Conservation (phyloP, 2,113 vertebrate species). For the Gavia stellata region DNA sequence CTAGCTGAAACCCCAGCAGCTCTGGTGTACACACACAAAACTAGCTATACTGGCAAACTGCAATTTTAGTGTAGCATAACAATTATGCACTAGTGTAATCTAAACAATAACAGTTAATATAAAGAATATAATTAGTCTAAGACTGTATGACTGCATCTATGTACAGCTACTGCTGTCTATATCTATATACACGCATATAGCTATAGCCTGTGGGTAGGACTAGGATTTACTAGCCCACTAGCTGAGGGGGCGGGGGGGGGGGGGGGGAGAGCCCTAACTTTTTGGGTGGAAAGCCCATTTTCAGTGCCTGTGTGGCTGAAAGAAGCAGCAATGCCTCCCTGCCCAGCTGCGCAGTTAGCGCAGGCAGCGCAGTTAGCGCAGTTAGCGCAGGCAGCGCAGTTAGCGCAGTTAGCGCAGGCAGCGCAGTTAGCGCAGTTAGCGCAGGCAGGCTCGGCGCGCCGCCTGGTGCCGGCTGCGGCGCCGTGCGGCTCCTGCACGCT, state of each 20-base stretch:
- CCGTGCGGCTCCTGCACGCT: neutral
- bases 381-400: neutral
- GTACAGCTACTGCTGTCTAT: neutral
- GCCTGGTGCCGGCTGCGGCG: neutral
- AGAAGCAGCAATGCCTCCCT: neutral
- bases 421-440: neutral
- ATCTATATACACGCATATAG: neutral
- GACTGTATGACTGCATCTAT: neutral
- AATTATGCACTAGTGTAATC: neutral
- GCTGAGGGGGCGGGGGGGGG: neutral
- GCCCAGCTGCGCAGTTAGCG: no score
- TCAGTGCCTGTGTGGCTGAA: neutral
- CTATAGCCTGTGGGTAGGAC: neutral
- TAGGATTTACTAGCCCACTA: neutral
- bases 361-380: neutral
- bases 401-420: neutral
- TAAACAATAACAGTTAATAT: neutral
- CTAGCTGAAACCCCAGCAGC: neutral
- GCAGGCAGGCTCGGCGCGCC: neutral
- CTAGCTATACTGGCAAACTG: neutral
- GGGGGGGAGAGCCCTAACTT: neutral
- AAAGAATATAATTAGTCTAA: neutral
- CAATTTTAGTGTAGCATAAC: neutral
- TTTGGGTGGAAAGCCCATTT: neutral
- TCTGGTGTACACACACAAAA: neutral